These are phyloP conservation scores for Keiferia lycopersicella DNA, from an alignment of 2,888 invertebrate species.

Conservation along the genomic window DNA sequence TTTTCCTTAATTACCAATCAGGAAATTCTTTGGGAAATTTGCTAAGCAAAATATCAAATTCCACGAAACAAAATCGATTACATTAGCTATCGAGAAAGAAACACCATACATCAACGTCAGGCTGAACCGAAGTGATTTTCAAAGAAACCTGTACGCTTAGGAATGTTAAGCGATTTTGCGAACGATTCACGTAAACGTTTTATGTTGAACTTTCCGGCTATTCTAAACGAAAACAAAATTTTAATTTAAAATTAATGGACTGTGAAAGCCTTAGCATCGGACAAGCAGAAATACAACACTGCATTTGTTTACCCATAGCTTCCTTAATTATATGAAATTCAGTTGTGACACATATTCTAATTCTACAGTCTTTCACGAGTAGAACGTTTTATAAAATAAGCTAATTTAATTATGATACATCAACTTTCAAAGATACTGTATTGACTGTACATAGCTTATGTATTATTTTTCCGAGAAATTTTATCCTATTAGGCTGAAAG, in stretches of 20 bases:
- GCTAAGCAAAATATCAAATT: conserved; percentile 28
- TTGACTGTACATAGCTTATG: too few species aligned
- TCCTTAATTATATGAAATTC: not conserved
- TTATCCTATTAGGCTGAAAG: too few species aligned
- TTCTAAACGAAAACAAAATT: not conserved
- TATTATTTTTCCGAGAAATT: too few species aligned
- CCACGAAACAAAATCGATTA: conserved; percentile 41
- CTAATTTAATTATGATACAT: too few species aligned
- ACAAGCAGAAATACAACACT: not conserved
- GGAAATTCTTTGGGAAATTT: conserved; percentile 10
- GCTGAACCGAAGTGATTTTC: conserved; percentile 56
- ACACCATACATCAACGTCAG: conserved; percentile 67
- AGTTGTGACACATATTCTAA: too few species aligned
- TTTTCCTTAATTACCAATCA: not conserved
- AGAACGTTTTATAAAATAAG: too few species aligned
- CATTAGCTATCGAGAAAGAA: conserved; percentile 49
- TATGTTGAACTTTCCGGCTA: not conserved
- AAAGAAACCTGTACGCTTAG: conserved; percentile 51
- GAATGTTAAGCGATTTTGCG: conserved; percentile 59
- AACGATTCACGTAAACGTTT: conserved; percentile 28
- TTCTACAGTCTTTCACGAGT: too few species aligned
- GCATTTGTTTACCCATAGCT: too few species aligned
- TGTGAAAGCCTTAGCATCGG: not conserved
- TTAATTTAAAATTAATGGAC: not conserved
- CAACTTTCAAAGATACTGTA: too few species aligned